Evolutionary conservation across 2,797 vertebrate genomes (phyloP).

Genomic region (Poeciliopsis infans): DNA sequence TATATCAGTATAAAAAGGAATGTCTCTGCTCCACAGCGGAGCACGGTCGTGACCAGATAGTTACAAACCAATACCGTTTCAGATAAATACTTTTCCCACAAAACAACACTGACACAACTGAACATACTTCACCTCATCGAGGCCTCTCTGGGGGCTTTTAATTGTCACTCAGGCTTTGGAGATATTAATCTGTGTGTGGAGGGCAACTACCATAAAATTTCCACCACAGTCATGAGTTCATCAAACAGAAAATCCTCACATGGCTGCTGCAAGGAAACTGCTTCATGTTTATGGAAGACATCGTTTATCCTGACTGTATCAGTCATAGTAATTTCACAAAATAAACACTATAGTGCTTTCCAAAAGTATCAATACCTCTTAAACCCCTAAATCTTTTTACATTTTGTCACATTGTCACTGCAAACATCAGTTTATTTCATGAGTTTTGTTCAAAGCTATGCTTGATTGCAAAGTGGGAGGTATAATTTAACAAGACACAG

Average conservation of each 20-base stretch:
- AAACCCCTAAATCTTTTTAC: not conserved
- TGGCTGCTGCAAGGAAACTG: conserved; percentile 43
- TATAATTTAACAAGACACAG: not conserved
- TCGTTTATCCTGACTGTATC: conserved; percentile 19
- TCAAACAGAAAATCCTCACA: conserved; percentile 21
- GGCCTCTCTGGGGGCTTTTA: conserved; percentile 51
- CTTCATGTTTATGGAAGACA: conserved; percentile 59
- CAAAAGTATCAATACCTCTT: not conserved
- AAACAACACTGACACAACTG: conserved; percentile 67
- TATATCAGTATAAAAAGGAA: conserved; percentile 6
- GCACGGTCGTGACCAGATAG: conserved; percentile 34
- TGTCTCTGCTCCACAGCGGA: conserved; percentile 2
- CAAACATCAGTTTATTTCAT: not conserved
- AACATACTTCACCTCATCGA: conserved; percentile 39
- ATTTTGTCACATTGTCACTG: not conserved
- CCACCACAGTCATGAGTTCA: conserved; percentile 30
- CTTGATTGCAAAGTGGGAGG: not conserved
- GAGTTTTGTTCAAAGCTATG: not conserved
- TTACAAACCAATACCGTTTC: conserved; percentile 62
- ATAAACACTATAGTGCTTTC: conserved; percentile 3
- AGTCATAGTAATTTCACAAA: conserved; percentile 29
- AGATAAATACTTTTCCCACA: conserved; percentile 24
- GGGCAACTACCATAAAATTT: conserved; percentile 32
- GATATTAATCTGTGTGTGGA: conserved; percentile 27
- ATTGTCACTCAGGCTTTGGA: conserved; percentile 35